Percentiles rank a stretch among this genome's conserved stretches.
Evolutionary conservation across 2,888 invertebrate species (phyloP).

Genomic region (Gymnoscelis rufifasciata): DNA sequence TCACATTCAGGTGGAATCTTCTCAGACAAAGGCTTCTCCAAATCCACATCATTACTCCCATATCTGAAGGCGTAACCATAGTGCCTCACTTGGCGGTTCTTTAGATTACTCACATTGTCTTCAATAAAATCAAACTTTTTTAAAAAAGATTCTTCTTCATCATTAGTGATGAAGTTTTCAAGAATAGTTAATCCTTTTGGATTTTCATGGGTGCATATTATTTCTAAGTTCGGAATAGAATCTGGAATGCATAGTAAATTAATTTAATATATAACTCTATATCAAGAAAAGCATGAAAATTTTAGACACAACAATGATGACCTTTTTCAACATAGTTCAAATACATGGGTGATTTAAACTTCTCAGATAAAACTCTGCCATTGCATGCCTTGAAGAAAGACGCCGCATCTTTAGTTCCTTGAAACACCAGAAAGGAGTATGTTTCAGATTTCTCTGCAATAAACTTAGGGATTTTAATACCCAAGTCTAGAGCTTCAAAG

Average conservation of each 20-base stretch:
- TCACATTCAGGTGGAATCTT: constrained; percentile 85
- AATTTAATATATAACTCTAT: neutral
- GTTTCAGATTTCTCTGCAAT: constrained; percentile 88
- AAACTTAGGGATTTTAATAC: constrained; percentile 79
- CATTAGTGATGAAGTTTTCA: constrained; percentile 83
- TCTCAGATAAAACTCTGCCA: constrained; percentile 78
- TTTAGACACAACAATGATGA: constrained; percentile 44
- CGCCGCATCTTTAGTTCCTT: constrained; percentile 66
- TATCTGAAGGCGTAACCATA: constrained; percentile 96
- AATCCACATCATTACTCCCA: constrained; percentile 90
- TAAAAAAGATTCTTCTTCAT: constrained; percentile 83
- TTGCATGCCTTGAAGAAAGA: constrained; percentile 80
- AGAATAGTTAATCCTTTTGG: constrained; percentile 86
- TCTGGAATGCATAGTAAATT: neutral
- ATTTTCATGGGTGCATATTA: constrained; percentile 49
- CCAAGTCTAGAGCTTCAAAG: constrained; percentile 70
- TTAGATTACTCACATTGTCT: constrained; percentile 72
- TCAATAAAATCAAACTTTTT: constrained; percentile 76
- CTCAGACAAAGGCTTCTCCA: constrained; percentile 80
- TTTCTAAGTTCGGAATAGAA: constrained; percentile 58
- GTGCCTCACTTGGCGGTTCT: constrained; percentile 92
- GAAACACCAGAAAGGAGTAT: constrained; percentile 86
- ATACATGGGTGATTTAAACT: constrained; percentile 81
- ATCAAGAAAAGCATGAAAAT: no score
- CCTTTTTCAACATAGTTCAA: constrained; percentile 81